Evolutionary conservation across 2,797 vertebrate genomes (phyloP).

Genomic region (Rhinichthys osculus): DNA sequence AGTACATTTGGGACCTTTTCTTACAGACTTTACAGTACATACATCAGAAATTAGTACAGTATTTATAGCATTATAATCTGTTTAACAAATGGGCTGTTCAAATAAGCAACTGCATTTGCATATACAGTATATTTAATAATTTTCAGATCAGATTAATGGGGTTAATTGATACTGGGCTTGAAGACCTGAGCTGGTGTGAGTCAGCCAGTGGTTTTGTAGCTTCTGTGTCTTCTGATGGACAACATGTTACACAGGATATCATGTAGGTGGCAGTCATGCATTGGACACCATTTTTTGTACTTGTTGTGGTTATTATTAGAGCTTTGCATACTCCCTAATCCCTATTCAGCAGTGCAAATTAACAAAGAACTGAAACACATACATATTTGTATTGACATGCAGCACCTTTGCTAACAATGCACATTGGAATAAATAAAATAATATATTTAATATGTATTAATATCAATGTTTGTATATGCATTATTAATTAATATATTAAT

Average conservation of each 20-base stretch:
- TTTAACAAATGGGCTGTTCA: neutral
- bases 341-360: neutral
- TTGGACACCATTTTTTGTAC: neutral
- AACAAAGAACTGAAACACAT: neutral
- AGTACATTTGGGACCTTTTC: neutral
- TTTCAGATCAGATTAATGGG: neutral
- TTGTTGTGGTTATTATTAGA: neutral
- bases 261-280: constrained; percentile 36
- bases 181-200: neutral
- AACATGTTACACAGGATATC: neutral
- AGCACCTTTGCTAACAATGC: neutral
- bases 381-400: neutral
- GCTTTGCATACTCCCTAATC: neutral
- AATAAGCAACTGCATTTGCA: neutral
- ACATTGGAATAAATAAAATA: neutral
- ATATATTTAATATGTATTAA: neutral
- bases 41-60: too few relatives aligned
- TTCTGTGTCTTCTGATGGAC: neutral
- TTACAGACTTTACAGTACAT: neutral
- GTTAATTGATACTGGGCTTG: neutral
- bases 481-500: neutral
- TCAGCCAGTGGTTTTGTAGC: neutral
- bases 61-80: neutral
- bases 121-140: neutral
- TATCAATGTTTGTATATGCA: neutral